Conservation (phyloP, 2,888 invertebrate genomes). For the Ophion obscuratus region DNA sequence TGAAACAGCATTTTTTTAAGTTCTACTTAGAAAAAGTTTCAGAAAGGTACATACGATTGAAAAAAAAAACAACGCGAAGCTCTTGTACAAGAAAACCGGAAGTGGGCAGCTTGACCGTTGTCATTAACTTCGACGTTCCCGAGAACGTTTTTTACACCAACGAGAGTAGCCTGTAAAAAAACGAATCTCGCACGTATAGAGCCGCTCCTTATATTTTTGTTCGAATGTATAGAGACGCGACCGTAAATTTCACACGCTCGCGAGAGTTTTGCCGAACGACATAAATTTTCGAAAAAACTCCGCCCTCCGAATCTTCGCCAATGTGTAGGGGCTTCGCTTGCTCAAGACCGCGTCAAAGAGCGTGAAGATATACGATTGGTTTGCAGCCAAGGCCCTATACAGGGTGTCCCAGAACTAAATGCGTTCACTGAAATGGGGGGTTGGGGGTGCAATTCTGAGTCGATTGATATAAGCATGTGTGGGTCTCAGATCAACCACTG, state of each 20-base stretch:
- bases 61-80: not conserved
- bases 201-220: not conserved
- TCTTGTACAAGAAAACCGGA: not conserved
- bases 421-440: too few relatives aligned
- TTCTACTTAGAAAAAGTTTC: too few relatives aligned
- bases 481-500: too few relatives aligned
- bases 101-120: not conserved
- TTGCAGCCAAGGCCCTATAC: not conserved
- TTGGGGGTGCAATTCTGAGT: too few relatives aligned
- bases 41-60: too few relatives aligned
- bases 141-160: constrained; percentile 3
- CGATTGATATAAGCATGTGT: too few relatives aligned
- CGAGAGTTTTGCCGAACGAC: constrained; percentile 20
- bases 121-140: not conserved
- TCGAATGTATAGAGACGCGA: not conserved
- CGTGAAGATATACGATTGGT: constrained; percentile 14
- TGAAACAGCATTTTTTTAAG: too few relatives aligned
- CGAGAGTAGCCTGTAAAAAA: not conserved
- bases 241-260: constrained; percentile 29
- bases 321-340: not conserved
- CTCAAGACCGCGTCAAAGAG: constrained; percentile 1
- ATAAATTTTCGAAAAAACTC: constrained; percentile 38
- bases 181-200: not conserved
- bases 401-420: not conserved
- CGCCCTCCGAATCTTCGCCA: constrained; percentile 25